Evolutionary conservation across 2,113 vertebrate species (phyloP), one percentile per base, ranked within the genome.

Genomic region (Pangasianodon hypophthalmus): DNA sequence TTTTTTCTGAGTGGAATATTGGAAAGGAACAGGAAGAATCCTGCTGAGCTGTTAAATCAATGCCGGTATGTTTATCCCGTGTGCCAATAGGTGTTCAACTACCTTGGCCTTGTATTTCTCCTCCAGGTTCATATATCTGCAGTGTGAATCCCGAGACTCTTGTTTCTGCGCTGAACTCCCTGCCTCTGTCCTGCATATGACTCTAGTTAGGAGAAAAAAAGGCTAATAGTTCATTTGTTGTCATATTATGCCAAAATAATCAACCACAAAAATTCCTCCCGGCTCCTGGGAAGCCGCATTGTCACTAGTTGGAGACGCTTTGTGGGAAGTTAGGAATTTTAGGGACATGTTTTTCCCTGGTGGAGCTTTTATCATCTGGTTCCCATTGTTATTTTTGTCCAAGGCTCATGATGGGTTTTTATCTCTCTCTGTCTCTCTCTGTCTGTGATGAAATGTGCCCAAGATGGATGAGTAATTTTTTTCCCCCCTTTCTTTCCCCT

Each of bases 281-380:
- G 91, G 93, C 91, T 95, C 91, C 90, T 89, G 90, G 91, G 91
- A 94, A 93, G 92, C 82, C 84, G 91, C 91, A 91, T 94, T 92
- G 93, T 94, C 93, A 93, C 93, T 95, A 94, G 95, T 96, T 94
- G 94, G 93, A 94, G 90, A 92, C 91, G 88, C 91, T 93, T 95
- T 93, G 93, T 94, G 91, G 92, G 92, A 95, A 92, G 93, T 92
- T 92, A 88, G 92, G 91, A 95, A 92, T 94, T 90, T 88, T 90
- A 87, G 93, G 92, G 93, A 94, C 92, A 79, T 88, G 37, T 91
- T 90, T 91, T 83, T 73, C 88, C 81, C 92, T 92, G 85, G 88
- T 94, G 95, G 93, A 91, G 91, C 87, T 90, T 91, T 90, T 92
- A 87, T 95, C 93, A 94, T 95, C 94, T 95, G 92, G 83, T 94